Conservation (phyloP, 1,140 invertebrate species). For the Euwallacea fornicatus region DNA sequence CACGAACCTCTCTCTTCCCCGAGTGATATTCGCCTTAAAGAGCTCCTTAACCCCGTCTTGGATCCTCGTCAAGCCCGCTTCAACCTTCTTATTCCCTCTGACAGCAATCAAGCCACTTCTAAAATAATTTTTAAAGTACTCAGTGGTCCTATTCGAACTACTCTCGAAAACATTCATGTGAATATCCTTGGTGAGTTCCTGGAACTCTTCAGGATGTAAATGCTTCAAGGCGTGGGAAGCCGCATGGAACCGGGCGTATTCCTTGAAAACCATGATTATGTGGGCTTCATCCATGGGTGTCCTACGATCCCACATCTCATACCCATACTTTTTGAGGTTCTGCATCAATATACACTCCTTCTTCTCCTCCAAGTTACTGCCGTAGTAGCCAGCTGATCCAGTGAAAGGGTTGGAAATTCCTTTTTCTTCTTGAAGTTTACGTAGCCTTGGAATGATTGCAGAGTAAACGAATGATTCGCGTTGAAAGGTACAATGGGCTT, state of each 20-base stretch:
- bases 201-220: slow-evolving; percentile 49
- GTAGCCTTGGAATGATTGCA: slow-evolving; percentile 34
- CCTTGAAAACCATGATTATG: slow-evolving; percentile 54
- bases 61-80: slow-evolving; percentile 31
- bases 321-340: slow-evolving; percentile 54
- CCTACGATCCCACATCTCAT: slow-evolving; percentile 56
- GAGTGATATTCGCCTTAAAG: slow-evolving; percentile 17
- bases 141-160: not conserved
- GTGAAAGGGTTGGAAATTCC: slow-evolving; percentile 40
- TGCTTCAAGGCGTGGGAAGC: slow-evolving; percentile 57
- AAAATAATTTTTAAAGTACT: slow-evolving; percentile 45
- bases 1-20: slow-evolving; percentile 41
- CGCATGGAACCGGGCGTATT: slow-evolving; percentile 60
- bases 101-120: slow-evolving; percentile 27
- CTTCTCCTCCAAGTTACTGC: slow-evolving; percentile 46
- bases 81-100: slow-evolving; percentile 12
- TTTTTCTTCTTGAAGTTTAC: slow-evolving; percentile 34
- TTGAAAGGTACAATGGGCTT: slow-evolving; percentile 38
- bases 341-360: slow-evolving; percentile 60
- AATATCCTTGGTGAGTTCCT: slow-evolving; percentile 39
- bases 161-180: slow-evolving; percentile 41
- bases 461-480: slow-evolving; percentile 42
- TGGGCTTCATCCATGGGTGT: slow-evolving; percentile 55
- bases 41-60: slow-evolving; percentile 14
- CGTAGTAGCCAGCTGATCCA: slow-evolving; percentile 51